Base-by-base conservation (phyloP, 2,113 vertebrate species). In the Otocyon megalotis region DNA sequence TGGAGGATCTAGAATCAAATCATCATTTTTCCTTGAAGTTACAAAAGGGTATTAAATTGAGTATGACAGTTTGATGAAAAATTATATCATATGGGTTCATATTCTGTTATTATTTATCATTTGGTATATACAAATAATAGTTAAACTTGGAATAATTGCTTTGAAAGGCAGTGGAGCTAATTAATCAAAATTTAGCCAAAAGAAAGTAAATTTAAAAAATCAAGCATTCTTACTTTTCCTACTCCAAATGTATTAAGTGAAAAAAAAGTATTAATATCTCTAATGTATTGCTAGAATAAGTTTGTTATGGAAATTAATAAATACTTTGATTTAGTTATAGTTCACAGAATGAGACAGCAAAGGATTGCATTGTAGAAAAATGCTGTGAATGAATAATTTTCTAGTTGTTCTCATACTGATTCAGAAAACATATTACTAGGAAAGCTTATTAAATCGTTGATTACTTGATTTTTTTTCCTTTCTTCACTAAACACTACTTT, bases 21-120 rank as follows among this genome's bases (percentile, higher is more conserved):
- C 22, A 67, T 77, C 19, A 30, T 22, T 88, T 93, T 90, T 32
- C 77, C 88, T 92, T 86, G 60, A 94, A 86, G 24, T 87, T 79
- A 93, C 53, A 67, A 88, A 92, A 28, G 28, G 50, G 69, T 87
- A 83, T 77, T 83, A 97, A 94, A 90, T 96, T 94, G 65, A 90
- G 20, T 26, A 17, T 76, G 74, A 74, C 67, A 74, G 26, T 65
- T 89, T 53, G 74, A 93, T 97, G 85, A 93, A 92, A 96, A 93
- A 30, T 80, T 53, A 14, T 32, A 62, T 89, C 16, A 10, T 65
- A 20, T 82, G 56, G 71, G 72, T 35, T 96, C 7, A 3, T 92
- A 88, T 43, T 94, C 60, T 91, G 3, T 54, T 48, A 30, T 89
- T 43, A 83, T 93, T 96, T 93, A 50, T 96, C 79, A 76, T 48